Percentiles rank a stretch among this genome's conserved stretches.
Evolutionary conservation across 2,113 vertebrate genomes (phyloP).

Genomic region (Pimephales promelas): DNA sequence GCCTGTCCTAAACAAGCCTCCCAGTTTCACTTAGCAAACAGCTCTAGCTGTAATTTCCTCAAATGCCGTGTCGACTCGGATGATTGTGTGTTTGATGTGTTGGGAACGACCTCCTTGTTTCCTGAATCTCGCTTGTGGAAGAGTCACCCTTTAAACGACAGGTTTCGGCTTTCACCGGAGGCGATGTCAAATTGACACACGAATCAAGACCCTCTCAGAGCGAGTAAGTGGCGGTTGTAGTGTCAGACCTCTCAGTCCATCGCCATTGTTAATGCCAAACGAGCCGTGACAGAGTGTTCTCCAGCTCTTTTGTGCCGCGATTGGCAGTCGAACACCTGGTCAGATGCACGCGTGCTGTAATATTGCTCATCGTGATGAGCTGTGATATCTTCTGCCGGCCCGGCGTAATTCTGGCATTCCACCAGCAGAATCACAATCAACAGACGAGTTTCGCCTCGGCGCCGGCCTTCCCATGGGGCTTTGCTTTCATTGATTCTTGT

Average conservation of each 20-base stretch:
- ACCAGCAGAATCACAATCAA: neutral
- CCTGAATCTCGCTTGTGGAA: neutral
- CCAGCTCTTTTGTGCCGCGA: neutral
- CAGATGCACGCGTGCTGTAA: neutral
- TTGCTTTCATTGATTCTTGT: constrained; percentile 29
- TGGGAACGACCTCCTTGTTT: neutral
- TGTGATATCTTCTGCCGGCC: neutral
- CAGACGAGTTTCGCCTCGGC: neutral
- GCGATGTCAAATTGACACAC: neutral
- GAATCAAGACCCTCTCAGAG: constrained; percentile 2
- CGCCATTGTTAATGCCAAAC: constrained; percentile 24
- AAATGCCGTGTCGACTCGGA: neutral
- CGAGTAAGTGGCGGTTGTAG: constrained; percentile 8
- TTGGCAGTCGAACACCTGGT: constrained; percentile 22
- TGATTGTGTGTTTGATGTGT: neutral
- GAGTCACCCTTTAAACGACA: neutral
- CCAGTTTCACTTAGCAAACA: no score
- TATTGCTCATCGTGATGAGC: neutral
- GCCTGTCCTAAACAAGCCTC: neutral
- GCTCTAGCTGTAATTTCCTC: neutral
- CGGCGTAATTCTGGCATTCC: neutral
- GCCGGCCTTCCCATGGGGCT: neutral
- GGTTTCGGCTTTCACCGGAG: neutral
- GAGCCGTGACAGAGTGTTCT: neutral
- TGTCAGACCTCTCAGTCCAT: constrained; percentile 23